These are phyloP conservation scores for Amphiduros pacificus DNA, from an alignment of 2,888 invertebrate species.

Conservation along the genomic window DNA sequence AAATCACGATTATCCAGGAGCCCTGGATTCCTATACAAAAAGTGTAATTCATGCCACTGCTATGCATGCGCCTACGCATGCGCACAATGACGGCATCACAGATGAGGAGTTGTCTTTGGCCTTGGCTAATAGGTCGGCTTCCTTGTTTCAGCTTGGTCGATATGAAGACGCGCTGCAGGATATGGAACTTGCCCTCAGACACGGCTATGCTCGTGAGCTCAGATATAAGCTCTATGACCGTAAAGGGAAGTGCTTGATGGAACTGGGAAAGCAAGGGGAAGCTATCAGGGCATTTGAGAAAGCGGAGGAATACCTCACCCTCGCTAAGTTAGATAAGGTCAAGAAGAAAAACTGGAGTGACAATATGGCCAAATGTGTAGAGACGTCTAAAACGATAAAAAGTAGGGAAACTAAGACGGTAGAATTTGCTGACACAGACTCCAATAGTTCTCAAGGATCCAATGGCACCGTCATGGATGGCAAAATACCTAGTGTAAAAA, in stretches of 20 bases:
- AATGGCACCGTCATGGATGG: background rate
- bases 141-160: slow-evolving; percentile 46
- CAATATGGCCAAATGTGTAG: slow-evolving; percentile 24
- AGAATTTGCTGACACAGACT: background rate
- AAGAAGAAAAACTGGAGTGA: slow-evolving; percentile 18
- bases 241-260: slow-evolving; percentile 68
- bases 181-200: slow-evolving; percentile 51
- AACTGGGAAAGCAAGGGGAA: slow-evolving; percentile 61
- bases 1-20: slow-evolving; percentile 26
- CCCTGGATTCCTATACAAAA: slow-evolving; percentile 25
- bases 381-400: no score
- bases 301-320: slow-evolving; percentile 32
- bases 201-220: slow-evolving; percentile 68
- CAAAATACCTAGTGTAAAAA: background rate
- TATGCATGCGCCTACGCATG: slow-evolving; percentile 20
- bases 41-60: slow-evolving; percentile 24
- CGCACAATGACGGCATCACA: background rate
- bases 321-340: slow-evolving; percentile 30
- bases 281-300: slow-evolving; percentile 53
- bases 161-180: slow-evolving; percentile 47
- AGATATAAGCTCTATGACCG: slow-evolving; percentile 71
- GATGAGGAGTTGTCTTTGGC: slow-evolving; percentile 27
- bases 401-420: background rate
- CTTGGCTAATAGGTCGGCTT: slow-evolving; percentile 43
- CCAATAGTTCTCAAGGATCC: background rate